Conservation (phyloP, 1,140 invertebrate genomes). For the Bombus waltoni region DNA sequence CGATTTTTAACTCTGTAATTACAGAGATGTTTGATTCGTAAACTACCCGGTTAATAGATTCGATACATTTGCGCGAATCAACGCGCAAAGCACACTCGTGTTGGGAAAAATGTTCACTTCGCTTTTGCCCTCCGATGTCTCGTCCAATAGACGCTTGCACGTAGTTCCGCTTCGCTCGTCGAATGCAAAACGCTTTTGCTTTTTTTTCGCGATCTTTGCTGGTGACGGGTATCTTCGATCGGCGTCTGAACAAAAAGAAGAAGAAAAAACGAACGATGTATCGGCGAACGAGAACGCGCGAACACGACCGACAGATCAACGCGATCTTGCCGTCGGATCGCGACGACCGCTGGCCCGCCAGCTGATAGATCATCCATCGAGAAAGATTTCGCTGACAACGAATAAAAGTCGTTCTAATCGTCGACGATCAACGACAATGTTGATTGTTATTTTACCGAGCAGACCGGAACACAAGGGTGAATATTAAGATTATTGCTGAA, state of each 20-base stretch:
- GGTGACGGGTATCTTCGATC: neutral
- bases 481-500: neutral
- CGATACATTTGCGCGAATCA: neutral
- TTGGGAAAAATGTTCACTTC: neutral
- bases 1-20: no score
- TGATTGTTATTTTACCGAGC: neutral
- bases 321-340: constrained; percentile 62
- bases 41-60: neutral
- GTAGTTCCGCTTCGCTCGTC: constrained; percentile 13
- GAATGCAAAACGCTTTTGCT: constrained; percentile 8
- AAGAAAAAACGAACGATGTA: neutral
- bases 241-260: neutral
- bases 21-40: neutral
- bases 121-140: neutral
- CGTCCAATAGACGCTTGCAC: neutral
- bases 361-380: neutral
- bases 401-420: neutral
- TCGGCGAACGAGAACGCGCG: neutral
- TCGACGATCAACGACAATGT: neutral
- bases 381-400: neutral
- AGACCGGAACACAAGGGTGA: neutral
- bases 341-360: neutral
- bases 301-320: neutral
- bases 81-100: neutral
- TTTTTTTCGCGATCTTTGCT: neutral